These are phyloP conservation scores for Eupeodes luniger DNA, from an alignment of 2,888 invertebrate species.

Conservation along the genomic window DNA sequence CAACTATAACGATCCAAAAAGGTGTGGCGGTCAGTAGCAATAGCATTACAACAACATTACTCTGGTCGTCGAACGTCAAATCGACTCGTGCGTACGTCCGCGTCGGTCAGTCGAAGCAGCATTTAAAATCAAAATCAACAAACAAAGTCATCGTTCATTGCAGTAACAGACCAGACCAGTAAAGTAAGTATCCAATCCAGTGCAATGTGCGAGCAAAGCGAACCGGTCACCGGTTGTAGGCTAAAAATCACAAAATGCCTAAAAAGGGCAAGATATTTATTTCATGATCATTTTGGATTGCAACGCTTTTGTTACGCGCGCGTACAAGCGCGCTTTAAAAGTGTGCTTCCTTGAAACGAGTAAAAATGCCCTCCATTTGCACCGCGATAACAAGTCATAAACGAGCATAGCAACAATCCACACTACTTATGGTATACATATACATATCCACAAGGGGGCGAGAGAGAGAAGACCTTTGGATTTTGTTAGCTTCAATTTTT, in stretches of 20 bases:
- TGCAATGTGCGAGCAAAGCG: neutral
- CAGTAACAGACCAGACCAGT: neutral
- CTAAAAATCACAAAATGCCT: constrained; percentile 58
- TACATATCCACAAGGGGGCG: neutral
- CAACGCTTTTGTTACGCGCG: constrained; percentile 38
- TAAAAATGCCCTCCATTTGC: constrained; percentile 65
- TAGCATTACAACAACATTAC: too few species aligned
- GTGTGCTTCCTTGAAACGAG: constrained; percentile 45
- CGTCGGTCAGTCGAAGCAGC: constrained; percentile 9
- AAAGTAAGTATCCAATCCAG: neutral
- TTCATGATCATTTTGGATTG: constrained; percentile 68
- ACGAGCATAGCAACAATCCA: constrained; percentile 20
- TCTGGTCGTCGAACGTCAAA: too few species aligned
- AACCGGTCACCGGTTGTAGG: constrained; percentile 57
- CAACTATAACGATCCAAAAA: constrained; percentile 58
- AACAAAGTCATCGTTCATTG: neutral
- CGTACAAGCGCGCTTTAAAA: constrained; percentile 40
- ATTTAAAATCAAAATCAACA: constrained; percentile 39
- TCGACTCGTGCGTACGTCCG: too few species aligned
- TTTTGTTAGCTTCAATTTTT: constrained; percentile 5
- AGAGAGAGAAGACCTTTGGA: constrained; percentile 37
- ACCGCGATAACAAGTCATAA: constrained; percentile 40
- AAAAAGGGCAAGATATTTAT: constrained; percentile 74
- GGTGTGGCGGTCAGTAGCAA: constrained; percentile 68
- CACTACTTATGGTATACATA: too few species aligned